A percentile compares a stretch with the other conserved stretches of the same genome.
phyloP scores from a whole-genome alignment of 1,140 invertebrate species.

The Ceratina calcarata region DNA sequence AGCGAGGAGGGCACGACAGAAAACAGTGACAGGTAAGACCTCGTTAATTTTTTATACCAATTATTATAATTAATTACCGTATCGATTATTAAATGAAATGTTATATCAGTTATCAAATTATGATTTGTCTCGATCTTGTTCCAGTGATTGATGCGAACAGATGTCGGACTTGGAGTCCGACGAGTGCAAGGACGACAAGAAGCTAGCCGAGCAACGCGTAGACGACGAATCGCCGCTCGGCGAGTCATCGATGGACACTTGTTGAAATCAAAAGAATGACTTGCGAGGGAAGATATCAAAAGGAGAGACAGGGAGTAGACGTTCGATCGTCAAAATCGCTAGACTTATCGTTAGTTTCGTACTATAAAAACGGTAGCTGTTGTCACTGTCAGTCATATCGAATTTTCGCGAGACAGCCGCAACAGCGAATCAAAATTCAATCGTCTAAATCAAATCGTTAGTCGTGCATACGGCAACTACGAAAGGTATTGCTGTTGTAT shows the following conservation, averaged over 20 bases:
- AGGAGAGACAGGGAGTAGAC: background rate
- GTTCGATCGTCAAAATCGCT: conserved; percentile 4
- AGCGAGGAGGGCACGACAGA: conserved; percentile 82
- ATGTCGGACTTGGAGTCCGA: conserved; percentile 71
- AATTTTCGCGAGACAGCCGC: background rate
- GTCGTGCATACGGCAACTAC: background rate
- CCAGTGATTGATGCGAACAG: conserved; percentile 76
- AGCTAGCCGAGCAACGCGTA: conserved; percentile 40
- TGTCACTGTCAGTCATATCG: conserved; percentile 18
- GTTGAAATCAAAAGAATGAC: conserved; percentile 11
- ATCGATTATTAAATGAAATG: background rate
- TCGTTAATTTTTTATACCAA: conserved; percentile 8
- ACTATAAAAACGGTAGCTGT: conserved; percentile 1
- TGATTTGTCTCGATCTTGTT: conserved; percentile 17
- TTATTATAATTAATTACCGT: no score
- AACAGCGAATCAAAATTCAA: conserved; percentile 29
- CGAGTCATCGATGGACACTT: conserved; percentile 32
- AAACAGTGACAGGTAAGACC: conserved; percentile 82
- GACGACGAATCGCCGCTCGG: conserved; percentile 15
- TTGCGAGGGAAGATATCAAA: conserved; percentile 24
- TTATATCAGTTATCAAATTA: background rate
- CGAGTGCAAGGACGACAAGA: conserved; percentile 50
- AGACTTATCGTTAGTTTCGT: conserved; percentile 17
- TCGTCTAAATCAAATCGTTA: conserved; percentile 13
- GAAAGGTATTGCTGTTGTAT: background rate